Percentiles rank a stretch among this genome's conserved stretches.
These are phyloP conservation scores for Dryocosmus kuriphilus DNA, from an alignment of 2,888 invertebrate species.

Conservation along the genomic window DNA sequence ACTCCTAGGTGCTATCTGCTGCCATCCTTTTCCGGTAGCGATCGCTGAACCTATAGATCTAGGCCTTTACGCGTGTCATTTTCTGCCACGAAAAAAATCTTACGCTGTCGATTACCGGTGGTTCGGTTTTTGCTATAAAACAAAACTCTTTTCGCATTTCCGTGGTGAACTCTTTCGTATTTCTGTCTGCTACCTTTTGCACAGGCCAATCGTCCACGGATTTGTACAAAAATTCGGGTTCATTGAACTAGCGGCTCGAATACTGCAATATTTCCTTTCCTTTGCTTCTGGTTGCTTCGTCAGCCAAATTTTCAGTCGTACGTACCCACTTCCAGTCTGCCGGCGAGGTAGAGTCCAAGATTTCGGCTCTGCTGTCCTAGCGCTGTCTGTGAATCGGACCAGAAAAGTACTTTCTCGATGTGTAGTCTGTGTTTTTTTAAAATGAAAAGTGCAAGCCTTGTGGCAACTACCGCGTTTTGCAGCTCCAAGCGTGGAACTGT, in stretches of 20 bases:
- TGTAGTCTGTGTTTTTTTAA: conserved; percentile 31
- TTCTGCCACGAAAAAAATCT: conserved; percentile 29
- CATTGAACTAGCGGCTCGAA: conserved; percentile 34
- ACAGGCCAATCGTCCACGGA: conserved; percentile 12
- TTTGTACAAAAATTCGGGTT: too few relatives aligned
- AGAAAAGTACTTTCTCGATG: neutral
- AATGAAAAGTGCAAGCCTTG: conserved; percentile 32
- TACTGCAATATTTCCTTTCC: neutral
- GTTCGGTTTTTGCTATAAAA: too few relatives aligned
- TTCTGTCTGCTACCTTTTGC: neutral
- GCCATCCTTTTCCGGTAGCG: neutral
- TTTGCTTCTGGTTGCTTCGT: conserved; percentile 42
- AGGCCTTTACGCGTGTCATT: conserved; percentile 15
- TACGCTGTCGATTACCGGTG: too few relatives aligned
- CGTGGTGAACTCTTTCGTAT: neutral
- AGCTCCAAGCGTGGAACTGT: conserved; percentile 49
- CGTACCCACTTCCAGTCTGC: conserved; percentile 50
- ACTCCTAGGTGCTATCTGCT: neutral
- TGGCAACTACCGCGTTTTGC: conserved; percentile 45
- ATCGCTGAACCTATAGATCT: neutral
- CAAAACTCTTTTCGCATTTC: too few relatives aligned
- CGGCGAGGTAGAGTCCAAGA: conserved; percentile 47
- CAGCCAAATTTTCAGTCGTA: too few relatives aligned
- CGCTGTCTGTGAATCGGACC: conserved; percentile 48
- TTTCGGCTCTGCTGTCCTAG: conserved; percentile 56